Evolutionary conservation across 1,140 invertebrate genomes (phyloP), one percentile per base, ranked within the genome.

Genomic region (Tachypleus tridentatus): DNA sequence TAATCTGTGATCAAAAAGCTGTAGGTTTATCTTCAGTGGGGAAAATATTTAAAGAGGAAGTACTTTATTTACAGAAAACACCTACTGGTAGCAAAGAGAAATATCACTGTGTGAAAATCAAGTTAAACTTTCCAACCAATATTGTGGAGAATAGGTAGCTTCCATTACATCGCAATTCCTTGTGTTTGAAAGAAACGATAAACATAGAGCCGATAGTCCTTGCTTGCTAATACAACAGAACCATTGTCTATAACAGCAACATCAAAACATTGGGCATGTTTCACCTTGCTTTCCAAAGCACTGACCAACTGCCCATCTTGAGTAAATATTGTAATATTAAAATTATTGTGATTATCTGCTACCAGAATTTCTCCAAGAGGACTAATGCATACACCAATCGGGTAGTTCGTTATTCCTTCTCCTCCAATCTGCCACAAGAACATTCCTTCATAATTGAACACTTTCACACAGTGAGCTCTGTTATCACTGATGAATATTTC

Each of bases 401-500:
- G 97, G 77, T 98, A 99, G 75, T 99, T 99, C 67, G 96, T 99
- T 65, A 99, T 88, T 47, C 96, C 96, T 76, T 98, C 95, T 51
- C 95, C 94, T 60, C 97, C 97, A 74, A 99, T 99, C 75, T 98
- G 94, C 5, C 96, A 83, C 59, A 98, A 82, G 77, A 93, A 98
- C 51, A 88, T 84, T 9, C 97, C 97, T 72, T 98, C 93, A 78
- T 99, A 99, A 78, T 93, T 97, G 79, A 99, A 99, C 5, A 99
- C 97, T 80, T 98, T 98, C 63, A 99, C 95, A 80, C 96, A 98
- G 76, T 99, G 97, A 58, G 95, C 96, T 60, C 97, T 86, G 79
- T 99, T 99, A 83, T 99, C 97, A 75, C 92, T 97, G 71, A 99
- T 98, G 81, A 98, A 98, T 71, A 99, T 98, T 79, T 98, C 95